Conservation (phyloP, 2,797 vertebrate species). For the Labeo calbasu region DNA sequence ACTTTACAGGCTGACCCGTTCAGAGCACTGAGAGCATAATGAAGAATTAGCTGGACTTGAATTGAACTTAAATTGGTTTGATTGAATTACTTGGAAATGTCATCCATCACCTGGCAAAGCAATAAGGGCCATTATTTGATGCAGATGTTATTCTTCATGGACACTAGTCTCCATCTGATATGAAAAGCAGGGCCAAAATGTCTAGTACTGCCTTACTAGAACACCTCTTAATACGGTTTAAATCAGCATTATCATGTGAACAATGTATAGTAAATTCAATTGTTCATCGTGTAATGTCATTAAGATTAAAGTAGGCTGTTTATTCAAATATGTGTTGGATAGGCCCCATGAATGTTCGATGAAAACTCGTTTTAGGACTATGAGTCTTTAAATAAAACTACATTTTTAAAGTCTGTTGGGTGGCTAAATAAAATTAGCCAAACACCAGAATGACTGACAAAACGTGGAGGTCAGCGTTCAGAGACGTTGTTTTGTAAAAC, state of each 20-base stretch:
- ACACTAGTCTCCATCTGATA: slow-evolving; percentile 45
- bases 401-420: not conserved
- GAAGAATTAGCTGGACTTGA: slow-evolving; percentile 57
- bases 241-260: not conserved
- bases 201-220: slow-evolving; percentile 1
- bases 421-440: not conserved
- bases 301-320: not conserved
- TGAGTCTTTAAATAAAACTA: not conserved
- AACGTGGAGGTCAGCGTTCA: not conserved
- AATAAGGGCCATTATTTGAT: slow-evolving; percentile 51
- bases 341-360: not conserved
- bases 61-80: slow-evolving; percentile 59
- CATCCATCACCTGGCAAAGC: slow-evolving; percentile 58
- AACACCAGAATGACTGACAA: not conserved
- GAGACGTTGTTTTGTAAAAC: not conserved
- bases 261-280: not conserved
- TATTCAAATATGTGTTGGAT: not conserved
- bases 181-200: slow-evolving; percentile 45
- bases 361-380: not conserved
- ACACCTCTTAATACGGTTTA: not conserved
- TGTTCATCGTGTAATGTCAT: not conserved
- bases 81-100: slow-evolving; percentile 62
- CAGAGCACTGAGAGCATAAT: slow-evolving; percentile 56
- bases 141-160: slow-evolving; percentile 49
- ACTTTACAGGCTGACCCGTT: slow-evolving; percentile 49